A percentile compares a stretch with the other conserved stretches of the same genome.
These are phyloP conservation scores for Percina caprodes DNA, from an alignment of 2,113 vertebrate genomes.

Conservation along the genomic window DNA sequence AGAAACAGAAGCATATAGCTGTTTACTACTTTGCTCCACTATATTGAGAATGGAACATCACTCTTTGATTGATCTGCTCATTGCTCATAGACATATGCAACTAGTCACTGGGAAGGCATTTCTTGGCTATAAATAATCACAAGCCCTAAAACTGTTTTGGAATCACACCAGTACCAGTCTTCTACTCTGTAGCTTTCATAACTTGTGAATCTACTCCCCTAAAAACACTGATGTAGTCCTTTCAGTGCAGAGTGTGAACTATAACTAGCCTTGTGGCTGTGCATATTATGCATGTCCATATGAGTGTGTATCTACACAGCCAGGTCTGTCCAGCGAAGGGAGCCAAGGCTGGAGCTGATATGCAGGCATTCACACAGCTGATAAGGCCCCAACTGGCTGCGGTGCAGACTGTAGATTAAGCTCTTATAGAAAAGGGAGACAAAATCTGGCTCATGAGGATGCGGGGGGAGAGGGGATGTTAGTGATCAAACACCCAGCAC, in stretches of 20 bases:
- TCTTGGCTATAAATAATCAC: not conserved
- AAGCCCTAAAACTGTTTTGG: not conserved
- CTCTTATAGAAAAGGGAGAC: constrained; percentile 53
- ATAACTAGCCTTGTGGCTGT: constrained; percentile 30
- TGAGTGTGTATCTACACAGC: constrained; percentile 36
- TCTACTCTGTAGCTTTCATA: not conserved
- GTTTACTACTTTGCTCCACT: not conserved
- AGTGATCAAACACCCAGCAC: constrained; percentile 44
- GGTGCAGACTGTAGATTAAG: constrained; percentile 67
- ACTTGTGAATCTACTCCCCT: not conserved
- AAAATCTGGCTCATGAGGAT: constrained; percentile 58
- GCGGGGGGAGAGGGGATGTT: constrained; percentile 14
- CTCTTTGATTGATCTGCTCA: not conserved
- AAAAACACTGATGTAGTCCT: not conserved
- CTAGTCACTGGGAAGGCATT: not conserved
- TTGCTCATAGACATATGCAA: not conserved
- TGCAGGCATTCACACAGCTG: constrained; percentile 55
- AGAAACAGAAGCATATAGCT: not conserved
- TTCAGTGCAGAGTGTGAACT: constrained; percentile 33
- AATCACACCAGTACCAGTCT: not conserved
- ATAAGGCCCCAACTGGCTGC: constrained; percentile 59
- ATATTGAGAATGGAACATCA: not conserved
- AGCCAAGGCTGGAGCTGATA: constrained; percentile 60
- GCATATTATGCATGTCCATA: constrained; percentile 11
- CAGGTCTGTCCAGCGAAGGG: constrained; percentile 45